A percentile compares a stretch with the other conserved stretches of the same genome.
Conservation (phyloP, 2,888 invertebrate species). For the Sialis lutaria region DNA sequence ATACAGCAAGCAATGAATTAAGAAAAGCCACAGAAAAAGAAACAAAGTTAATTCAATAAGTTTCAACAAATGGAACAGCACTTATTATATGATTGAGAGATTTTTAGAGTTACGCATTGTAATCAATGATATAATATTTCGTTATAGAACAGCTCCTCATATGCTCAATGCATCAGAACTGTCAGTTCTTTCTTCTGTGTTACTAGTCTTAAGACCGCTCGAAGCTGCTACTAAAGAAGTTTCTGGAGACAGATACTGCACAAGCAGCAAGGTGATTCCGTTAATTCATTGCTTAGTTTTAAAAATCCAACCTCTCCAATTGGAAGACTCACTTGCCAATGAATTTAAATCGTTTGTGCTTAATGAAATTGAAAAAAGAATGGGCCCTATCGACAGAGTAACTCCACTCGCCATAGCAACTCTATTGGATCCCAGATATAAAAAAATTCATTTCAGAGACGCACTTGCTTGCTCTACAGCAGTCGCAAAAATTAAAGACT, state of each 20-base stretch:
- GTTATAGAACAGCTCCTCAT: no score
- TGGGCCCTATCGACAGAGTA: conserved; percentile 4
- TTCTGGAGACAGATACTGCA: conserved; percentile 16
- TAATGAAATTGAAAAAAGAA: conserved; percentile 12
- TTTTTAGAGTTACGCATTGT: no score
- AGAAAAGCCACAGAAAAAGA: no score
- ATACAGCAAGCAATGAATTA: conserved; percentile 10
- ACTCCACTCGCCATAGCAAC: not conserved
- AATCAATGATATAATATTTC: no score
- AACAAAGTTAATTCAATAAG: no score
- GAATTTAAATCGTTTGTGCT: conserved; percentile 11
- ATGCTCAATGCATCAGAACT: no score
- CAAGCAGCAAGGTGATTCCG: conserved; percentile 14
- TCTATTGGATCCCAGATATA: conserved; percentile 16
- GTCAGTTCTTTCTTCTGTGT: no score
- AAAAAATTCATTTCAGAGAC: conserved; percentile 11
- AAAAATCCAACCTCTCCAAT: conserved; percentile 2
- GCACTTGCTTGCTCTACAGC: no score
- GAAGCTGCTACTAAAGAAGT: conserved; percentile 18
- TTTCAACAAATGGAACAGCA: conserved; percentile 14
- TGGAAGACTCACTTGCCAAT: conserved; percentile 3
- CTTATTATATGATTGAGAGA: conserved; percentile 13
- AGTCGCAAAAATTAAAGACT: conserved; percentile 2
- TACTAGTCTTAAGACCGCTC: conserved; percentile 10
- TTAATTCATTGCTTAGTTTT: conserved; percentile 12